Evolutionary conservation across 2,113 vertebrate species (phyloP), one percentile per base, ranked within the genome.

Genomic region (Bujurquina vittata): DNA sequence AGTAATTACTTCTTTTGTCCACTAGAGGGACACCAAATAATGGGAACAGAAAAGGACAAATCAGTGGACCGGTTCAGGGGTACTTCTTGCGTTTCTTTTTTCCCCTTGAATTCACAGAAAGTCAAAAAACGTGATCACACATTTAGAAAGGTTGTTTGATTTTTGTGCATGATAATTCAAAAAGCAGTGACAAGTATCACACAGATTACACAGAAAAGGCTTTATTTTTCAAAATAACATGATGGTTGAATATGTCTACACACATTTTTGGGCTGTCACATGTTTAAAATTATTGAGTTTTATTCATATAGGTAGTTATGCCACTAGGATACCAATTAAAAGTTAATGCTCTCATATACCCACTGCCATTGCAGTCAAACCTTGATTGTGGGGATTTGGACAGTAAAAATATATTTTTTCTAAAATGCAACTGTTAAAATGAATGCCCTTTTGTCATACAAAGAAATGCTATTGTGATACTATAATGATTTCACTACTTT

Each of bases 1-100:
- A 69, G 35, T 7, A 12, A 72, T 69, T 1, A 67, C 79, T 12
- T 75, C 3, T 2, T 84, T 58, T 67, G 86, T 85, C 92, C 92
- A 93, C 92, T 89, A 93, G 91, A 87, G 91, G 91, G 92, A 90
- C 49, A 79, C 55, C 49, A 79, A 69, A 62, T 17, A 46, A 58
- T 57, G 56, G 1, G 10, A 83, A 2, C 73, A 22, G 20, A 23
- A 72, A 54, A 17, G 10, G 1, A 61, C 22, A 1, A 75, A 55
- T 17, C 2, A 14, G 3, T 14, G 52, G 57, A 17, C 5, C 58
- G 75, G 0, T 10, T 77, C 33, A 52, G 18, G 4, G 79, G 75
- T 57, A 63, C 23, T n/a, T 52, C 12, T 35, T 63, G 9, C 6
- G 33, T 33, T 33, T 40, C n/a, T 56, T 10, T 77, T 49, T 80